These are phyloP conservation scores for Selenia dentaria DNA, from an alignment of 2,888 invertebrate species.

Conservation along the genomic window DNA sequence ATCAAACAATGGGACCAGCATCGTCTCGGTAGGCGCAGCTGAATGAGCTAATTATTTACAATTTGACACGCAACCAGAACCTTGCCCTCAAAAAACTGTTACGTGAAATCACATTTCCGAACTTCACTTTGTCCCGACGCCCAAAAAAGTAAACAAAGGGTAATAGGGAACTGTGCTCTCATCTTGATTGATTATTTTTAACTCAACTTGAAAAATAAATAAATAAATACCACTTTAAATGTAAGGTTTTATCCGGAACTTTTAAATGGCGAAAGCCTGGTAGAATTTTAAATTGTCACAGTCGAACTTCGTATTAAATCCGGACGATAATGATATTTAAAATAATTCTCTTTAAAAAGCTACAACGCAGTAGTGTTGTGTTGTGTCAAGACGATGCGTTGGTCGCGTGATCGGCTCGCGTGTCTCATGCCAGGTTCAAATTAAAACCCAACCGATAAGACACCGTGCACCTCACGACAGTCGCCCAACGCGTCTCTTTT, in stretches of 20 bases:
- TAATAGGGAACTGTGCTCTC: slow-evolving; percentile 43
- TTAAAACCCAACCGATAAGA: slow-evolving; percentile 80
- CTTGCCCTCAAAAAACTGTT: slow-evolving; percentile 71
- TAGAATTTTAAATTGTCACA: slow-evolving; percentile 40
- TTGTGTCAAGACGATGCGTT: slow-evolving; percentile 63
- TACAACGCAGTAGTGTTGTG: slow-evolving; percentile 37
- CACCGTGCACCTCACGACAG: slow-evolving; percentile 79
- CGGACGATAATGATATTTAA: slow-evolving; percentile 62
- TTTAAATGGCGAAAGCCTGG: slow-evolving; percentile 27
- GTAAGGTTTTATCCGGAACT: slow-evolving; percentile 22
- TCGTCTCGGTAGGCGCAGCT: slow-evolving; percentile 68
- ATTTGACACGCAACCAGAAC: slow-evolving; percentile 75
- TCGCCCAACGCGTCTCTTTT: slow-evolving; percentile 76
- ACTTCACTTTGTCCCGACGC: slow-evolving; percentile 66
- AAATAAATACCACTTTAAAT: slow-evolving; percentile 36
- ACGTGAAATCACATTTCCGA: slow-evolving; percentile 83
- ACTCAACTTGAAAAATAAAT: slow-evolving; percentile 27
- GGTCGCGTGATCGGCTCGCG: slow-evolving; percentile 79
- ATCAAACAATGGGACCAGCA: slow-evolving; percentile 69
- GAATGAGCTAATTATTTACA: slow-evolving; percentile 81
- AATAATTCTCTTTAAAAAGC: slow-evolving; percentile 67
- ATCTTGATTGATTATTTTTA: slow-evolving; percentile 47
- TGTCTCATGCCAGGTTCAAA: slow-evolving; percentile 80
- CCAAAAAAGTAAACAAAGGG: slow-evolving; percentile 63
- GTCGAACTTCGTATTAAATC: slow-evolving; percentile 10